phyloP scores from a whole-genome alignment of 2,113 vertebrate species.

The Microcebus murinus region DNA sequence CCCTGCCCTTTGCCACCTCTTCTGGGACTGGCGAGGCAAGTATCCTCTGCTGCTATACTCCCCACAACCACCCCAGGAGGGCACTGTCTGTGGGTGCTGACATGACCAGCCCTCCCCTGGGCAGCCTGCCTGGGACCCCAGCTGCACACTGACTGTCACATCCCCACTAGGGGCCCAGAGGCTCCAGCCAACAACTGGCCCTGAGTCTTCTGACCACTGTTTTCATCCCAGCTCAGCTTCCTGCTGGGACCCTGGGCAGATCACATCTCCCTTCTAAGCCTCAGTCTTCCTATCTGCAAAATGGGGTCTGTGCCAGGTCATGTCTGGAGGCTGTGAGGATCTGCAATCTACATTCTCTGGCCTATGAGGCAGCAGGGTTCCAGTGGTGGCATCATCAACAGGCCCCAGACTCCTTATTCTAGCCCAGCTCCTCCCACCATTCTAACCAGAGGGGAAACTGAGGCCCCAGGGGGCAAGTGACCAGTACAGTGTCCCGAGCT shows the following conservation, averaged over 20 bases:
- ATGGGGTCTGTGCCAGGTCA: neutral
- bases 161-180: neutral
- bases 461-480: neutral
- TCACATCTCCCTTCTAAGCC: neutral
- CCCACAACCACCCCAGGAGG: neutral
- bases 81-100: neutral
- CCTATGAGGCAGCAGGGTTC: neutral
- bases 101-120: neutral
- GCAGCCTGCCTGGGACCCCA: neutral
- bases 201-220: neutral
- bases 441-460: slow-evolving; percentile 1
- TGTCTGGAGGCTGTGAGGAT: neutral
- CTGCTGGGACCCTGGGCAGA: neutral
- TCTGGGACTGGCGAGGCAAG: neutral
- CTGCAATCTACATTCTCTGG: neutral
- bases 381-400: neutral
- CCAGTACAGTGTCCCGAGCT: slow-evolving; percentile 2
- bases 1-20: neutral
- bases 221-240: neutral
- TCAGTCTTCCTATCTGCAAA: neutral
- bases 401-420: neutral
- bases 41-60: neutral
- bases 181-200: neutral
- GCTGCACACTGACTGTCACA: neutral
- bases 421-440: neutral